Base-by-base conservation (phyloP, 2,888 invertebrate species). In the Nephrotoma appendiculata region DNA sequence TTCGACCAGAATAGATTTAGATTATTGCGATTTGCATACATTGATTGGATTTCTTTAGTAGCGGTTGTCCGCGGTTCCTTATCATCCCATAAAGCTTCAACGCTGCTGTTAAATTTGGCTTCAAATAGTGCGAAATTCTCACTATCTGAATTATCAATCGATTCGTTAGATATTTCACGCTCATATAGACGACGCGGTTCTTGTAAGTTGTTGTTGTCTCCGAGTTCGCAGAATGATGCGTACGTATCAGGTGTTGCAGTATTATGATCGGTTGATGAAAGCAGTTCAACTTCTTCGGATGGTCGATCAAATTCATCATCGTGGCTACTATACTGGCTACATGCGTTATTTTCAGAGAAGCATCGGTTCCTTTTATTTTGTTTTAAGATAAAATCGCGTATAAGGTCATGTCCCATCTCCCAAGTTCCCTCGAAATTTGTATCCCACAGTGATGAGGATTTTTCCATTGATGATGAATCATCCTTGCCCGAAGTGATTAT, bases 21-120 rank as follows among this genome's bases (percentile, higher is more conserved):
- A 41, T 83, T 19, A 84, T 86, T 87, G 11, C 52, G 87, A 52
- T 83, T 45, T 12, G 12, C n/a, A 41, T 85, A 52, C 11, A 42
- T 41, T 11, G 43, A 71, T 86, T 85, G 31, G 3, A 52, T 85
- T 31, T 87, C 71, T 19, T 43, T 57, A 44, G 52, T 87, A 48
- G 87, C 42, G 84, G 83, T 83, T n/a, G 86, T 86, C 87, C 86
- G 86, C 41, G 86, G 12, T 44, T 44, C 57, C 31, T 3, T 71
- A 83, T 92, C 89, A 88, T 92, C 93, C 95, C 95, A 95, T 87
- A 95, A 91, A 57, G 95, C 95, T 90, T 95, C 95, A 88, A 95
- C 92, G 90, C 93, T 94, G 88, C 93, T 93, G 90, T 95, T 94
- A 90, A 95, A 95, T 91, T 95, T 95, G 6, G 95, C 90, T 88